A percentile compares a stretch with the other conserved stretches of the same genome.
Conservation (phyloP, 2,888 invertebrate genomes). For the Melanchra persicariae region DNA sequence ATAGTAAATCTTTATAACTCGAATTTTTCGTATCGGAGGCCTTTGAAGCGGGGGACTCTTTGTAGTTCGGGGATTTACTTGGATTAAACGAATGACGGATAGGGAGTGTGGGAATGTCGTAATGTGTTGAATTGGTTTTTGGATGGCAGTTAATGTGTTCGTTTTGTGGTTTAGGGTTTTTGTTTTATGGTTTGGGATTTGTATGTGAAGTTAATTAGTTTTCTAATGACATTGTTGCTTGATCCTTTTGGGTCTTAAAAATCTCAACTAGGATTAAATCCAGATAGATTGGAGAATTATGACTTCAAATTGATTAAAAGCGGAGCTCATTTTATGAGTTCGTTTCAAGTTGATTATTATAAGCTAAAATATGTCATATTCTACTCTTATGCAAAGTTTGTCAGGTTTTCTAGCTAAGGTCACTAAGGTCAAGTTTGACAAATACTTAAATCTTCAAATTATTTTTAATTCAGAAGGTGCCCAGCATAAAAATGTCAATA, state of each 20-base stretch:
- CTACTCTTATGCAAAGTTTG: too few relatives aligned
- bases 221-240: not conserved
- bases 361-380: too few relatives aligned
- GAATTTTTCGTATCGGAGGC: constrained; percentile 82
- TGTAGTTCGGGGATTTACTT: constrained; percentile 78
- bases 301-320: too few relatives aligned
- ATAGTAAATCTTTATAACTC: constrained; percentile 85
- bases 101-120: constrained; percentile 53
- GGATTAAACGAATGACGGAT: constrained; percentile 78
- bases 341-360: too few relatives aligned
- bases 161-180: constrained; percentile 1
- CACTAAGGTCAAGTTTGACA: too few relatives aligned
- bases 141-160: constrained; percentile 32
- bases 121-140: constrained; percentile 41
- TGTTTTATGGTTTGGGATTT: constrained; percentile 16
- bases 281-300: not conserved
- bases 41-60: constrained; percentile 76
- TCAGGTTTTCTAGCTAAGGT: too few relatives aligned
- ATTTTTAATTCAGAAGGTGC: too few relatives aligned
- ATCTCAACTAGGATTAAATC: not conserved
- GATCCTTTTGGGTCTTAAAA: not conserved
- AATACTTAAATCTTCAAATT: too few relatives aligned
- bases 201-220: not conserved
- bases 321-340: too few relatives aligned
- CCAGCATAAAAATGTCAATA: not conserved